These are phyloP conservation scores for Petrocephalus schoutedeni DNA, from an alignment of 2,797 vertebrate species.

Conservation along the genomic window DNA sequence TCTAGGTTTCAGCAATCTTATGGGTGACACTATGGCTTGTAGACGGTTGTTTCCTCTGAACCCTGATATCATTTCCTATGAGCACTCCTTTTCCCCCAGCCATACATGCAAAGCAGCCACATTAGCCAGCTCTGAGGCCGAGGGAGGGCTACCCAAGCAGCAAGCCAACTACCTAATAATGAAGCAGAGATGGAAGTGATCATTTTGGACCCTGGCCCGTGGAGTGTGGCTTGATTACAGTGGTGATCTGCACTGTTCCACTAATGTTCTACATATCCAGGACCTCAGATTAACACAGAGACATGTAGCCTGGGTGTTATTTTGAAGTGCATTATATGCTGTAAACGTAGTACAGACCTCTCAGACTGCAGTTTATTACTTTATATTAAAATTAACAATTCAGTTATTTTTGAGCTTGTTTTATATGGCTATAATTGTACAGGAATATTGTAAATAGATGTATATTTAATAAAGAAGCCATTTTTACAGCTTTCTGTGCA, in stretches of 20 bases:
- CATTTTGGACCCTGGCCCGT: background rate
- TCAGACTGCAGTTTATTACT: constrained; percentile 41
- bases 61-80: background rate
- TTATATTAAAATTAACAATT: constrained; percentile 51
- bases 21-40: background rate
- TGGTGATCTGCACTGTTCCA: background rate
- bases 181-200: background rate
- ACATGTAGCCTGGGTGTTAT: constrained; percentile 18
- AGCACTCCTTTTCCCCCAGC: background rate
- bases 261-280: background rate
- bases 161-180: background rate
- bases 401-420: constrained; percentile 67
- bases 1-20: background rate
- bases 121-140: background rate
- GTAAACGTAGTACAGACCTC: constrained; percentile 42
- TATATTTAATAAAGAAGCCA: constrained; percentile 82
- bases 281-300: background rate
- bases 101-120: background rate
- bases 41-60: background rate
- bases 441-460: constrained; percentile 81
- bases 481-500: constrained; percentile 36
- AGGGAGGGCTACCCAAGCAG: background rate
- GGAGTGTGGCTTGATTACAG: background rate
- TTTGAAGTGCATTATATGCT: constrained; percentile 50
- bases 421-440: constrained; percentile 82